These are phyloP conservation scores for Seira ritae DNA, from an alignment of 2,888 invertebrate genomes.

Conservation along the genomic window DNA sequence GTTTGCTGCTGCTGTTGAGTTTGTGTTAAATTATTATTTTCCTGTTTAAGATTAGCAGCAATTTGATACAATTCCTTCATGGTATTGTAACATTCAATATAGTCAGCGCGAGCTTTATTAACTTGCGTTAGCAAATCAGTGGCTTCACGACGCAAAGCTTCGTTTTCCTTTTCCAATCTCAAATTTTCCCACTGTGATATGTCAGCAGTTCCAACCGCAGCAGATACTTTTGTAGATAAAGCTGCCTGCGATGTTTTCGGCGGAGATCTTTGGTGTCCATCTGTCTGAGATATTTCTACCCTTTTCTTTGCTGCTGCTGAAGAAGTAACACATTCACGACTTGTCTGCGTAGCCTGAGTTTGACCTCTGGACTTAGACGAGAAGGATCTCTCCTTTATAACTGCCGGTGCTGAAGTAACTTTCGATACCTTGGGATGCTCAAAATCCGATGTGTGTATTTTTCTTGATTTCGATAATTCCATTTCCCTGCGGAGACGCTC, in stretches of 20 bases:
- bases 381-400: no score
- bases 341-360: slow-evolving; percentile 46
- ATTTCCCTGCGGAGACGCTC: slow-evolving; percentile 38
- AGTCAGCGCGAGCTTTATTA: slow-evolving; percentile 57
- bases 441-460: neutral
- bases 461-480: slow-evolving; percentile 11
- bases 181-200: slow-evolving; percentile 28
- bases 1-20: slow-evolving; percentile 61
- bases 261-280: neutral
- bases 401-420: neutral
- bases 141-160: slow-evolving; percentile 53
- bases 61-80: slow-evolving; percentile 65
- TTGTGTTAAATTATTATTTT: slow-evolving; percentile 50
- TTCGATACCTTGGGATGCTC: neutral
- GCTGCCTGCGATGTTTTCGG: neutral
- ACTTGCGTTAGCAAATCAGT: slow-evolving; percentile 46
- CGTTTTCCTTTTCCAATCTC: slow-evolving; percentile 55
- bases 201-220: neutral
- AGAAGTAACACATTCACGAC: slow-evolving; percentile 20
- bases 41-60: slow-evolving; percentile 59
- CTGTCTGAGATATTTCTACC: neutral
- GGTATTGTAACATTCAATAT: slow-evolving; percentile 58
- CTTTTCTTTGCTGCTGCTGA: slow-evolving; percentile 21
- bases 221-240: neutral
- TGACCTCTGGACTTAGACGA: neutral